phyloP scores from a whole-genome alignment of 2,113 vertebrate genomes.

The Theristicus caerulescens region DNA sequence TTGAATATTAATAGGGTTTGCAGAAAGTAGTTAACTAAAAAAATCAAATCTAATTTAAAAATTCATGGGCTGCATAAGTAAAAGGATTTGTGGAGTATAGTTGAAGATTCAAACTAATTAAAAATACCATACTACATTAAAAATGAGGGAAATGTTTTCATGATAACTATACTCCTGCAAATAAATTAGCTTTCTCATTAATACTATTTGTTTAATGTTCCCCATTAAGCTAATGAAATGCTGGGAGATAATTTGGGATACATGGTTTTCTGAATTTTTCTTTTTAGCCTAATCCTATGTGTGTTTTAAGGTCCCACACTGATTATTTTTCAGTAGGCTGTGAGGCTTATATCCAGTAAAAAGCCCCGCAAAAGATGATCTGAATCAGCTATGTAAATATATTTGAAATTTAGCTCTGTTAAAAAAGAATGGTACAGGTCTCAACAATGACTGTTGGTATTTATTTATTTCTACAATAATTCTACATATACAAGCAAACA shows the following conservation, averaged over 20 bases:
- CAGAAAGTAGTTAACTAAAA: conserved; percentile 23
- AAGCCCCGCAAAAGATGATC: neutral
- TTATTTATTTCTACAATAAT: neutral
- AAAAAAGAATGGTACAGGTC: neutral
- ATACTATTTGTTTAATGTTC: conserved; percentile 29
- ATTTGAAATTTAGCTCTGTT: neutral
- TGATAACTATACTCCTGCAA: conserved; percentile 18
- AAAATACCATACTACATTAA: conserved; percentile 5
- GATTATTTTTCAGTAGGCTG: neutral
- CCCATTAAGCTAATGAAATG: conserved; percentile 27
- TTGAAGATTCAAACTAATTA: conserved; percentile 40
- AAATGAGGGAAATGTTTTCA: conserved; percentile 55
- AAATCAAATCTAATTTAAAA: conserved; percentile 65
- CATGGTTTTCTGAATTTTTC: neutral
- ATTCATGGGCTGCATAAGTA: neutral
- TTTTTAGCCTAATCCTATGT: conserved; percentile 33
- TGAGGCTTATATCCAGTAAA: neutral
- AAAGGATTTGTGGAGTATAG: conserved; percentile 23
- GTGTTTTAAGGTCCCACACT: neutral
- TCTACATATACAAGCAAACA: neutral
- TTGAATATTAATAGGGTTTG: conserved; percentile 47
- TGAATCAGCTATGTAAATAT: neutral
- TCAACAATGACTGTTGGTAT: neutral
- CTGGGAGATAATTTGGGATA: neutral
- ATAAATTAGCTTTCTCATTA: conserved; percentile 34